Conservation (phyloP, 2,797 vertebrate species). For the Poecilia picta region DNA sequence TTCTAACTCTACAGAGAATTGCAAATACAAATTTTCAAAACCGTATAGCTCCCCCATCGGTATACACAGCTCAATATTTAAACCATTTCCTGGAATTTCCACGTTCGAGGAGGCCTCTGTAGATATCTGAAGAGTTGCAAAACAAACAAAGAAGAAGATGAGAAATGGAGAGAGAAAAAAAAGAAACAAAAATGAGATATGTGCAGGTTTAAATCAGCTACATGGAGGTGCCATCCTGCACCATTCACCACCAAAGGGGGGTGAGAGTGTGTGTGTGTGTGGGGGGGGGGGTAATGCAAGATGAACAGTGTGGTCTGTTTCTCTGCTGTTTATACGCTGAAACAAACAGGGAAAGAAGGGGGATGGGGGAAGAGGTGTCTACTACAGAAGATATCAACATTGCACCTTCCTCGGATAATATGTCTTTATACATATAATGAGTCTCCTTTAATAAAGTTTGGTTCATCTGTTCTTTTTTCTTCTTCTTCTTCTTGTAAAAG, state of each 20-base stretch:
- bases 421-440: conserved; percentile 70
- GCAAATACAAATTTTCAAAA: conserved; percentile 61
- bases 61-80: conserved; percentile 63
- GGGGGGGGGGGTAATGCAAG: conserved; percentile 43
- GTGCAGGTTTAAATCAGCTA: conserved; percentile 71
- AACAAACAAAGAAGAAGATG: conserved; percentile 32
- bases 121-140: conserved; percentile 62
- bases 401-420: conserved; percentile 77
- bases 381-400: conserved; percentile 79
- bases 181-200: conserved; percentile 55
- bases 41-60: conserved; percentile 59
- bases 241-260: conserved; percentile 62
- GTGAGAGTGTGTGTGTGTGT: too few species aligned
- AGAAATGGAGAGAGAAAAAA: too few species aligned
- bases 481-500: conserved; percentile 42
- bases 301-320: conserved; percentile 48
- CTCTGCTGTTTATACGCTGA: conserved; percentile 58
- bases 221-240: conserved; percentile 69
- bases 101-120: conserved; percentile 72
- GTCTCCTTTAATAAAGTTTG: conserved; percentile 70
- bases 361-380: conserved; percentile 19
- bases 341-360: conserved; percentile 26
- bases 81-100: conserved; percentile 64
- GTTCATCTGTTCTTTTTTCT: conserved; percentile 66
- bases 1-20: conserved; percentile 53